Conservation (phyloP, 2,113 vertebrate species). For the Prinia subflava region DNA sequence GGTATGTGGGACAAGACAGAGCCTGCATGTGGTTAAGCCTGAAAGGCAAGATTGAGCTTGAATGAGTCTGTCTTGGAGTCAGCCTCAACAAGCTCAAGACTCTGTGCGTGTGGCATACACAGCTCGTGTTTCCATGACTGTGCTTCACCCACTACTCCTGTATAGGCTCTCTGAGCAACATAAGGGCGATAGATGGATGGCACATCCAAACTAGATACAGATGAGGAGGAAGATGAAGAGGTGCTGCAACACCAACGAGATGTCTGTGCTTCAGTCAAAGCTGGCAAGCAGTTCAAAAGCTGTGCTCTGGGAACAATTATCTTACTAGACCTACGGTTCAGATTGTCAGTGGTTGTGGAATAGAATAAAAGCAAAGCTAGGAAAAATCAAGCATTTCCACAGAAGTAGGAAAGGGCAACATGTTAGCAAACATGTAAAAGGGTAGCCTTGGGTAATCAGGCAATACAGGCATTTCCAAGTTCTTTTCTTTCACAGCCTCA, state of each 20-base stretch:
- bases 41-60: conserved; percentile 62
- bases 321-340: neutral
- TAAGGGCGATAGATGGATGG: neutral
- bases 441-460: neutral
- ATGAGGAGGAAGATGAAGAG: neutral
- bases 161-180: neutral
- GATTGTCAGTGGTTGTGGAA: neutral
- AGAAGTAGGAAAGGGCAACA: neutral
- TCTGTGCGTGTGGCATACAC: neutral
- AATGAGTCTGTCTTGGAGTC: conserved; percentile 40
- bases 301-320: neutral
- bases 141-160: neutral
- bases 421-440: neutral
- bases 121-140: conserved; percentile 15
- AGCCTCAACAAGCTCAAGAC: conserved; percentile 29
- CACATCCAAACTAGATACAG: neutral
- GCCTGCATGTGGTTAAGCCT: conserved; percentile 52
- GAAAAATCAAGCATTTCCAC: neutral
- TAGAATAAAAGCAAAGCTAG: neutral
- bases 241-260: neutral
- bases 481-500: neutral
- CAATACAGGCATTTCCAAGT: neutral
- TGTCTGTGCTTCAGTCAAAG: neutral
- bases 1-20: conserved; percentile 63
- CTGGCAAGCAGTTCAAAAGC: neutral